These are phyloP conservation scores for Lepilemur ruficaudatus DNA, from an alignment of 2,797 vertebrate species.

Conservation along the genomic window DNA sequence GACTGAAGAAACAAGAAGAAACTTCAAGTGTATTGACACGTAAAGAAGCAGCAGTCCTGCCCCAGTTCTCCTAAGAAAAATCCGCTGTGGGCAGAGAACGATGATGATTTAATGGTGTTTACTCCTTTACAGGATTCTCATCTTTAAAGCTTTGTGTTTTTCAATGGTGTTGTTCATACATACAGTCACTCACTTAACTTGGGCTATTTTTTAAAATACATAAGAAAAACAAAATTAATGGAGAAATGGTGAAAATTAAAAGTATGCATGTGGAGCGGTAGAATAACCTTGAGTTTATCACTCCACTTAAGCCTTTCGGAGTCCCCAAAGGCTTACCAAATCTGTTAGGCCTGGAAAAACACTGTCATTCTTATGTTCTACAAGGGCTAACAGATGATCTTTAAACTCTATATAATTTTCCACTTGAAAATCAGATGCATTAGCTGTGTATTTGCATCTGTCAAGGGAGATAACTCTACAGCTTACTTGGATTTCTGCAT, in stretches of 20 bases:
- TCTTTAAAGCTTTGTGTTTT: conserved; percentile 84
- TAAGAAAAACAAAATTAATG: conserved; percentile 17
- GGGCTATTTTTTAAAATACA: conserved; percentile 65
- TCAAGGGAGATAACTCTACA: conserved; percentile 62
- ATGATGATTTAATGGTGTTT: conserved; percentile 91
- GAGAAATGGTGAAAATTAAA: conserved; percentile 71
- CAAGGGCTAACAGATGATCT: conserved; percentile 29
- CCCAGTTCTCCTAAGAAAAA: conserved; percentile 92
- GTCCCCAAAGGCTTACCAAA: neutral
- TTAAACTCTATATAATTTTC: conserved; percentile 40
- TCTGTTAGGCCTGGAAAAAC: conserved; percentile 15
- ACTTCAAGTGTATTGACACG: conserved; percentile 99
- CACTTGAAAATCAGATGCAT: conserved; percentile 72
- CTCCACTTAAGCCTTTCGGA: neutral
- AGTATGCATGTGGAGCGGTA: conserved; percentile 10
- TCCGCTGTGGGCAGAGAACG: conserved; percentile 93
- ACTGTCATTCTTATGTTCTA: conserved; percentile 38
- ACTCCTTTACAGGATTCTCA: conserved; percentile 89
- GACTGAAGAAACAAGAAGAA: conserved; percentile 98
- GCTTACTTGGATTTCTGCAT: conserved; percentile 66
- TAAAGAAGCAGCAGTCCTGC: conserved; percentile 96
- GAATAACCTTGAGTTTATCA: conserved; percentile 43
- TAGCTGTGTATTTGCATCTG: conserved; percentile 76
- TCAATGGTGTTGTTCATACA: conserved; percentile 82
- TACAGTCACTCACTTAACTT: conserved; percentile 74